A percentile compares a stretch with the other conserved stretches of the same genome.
Conservation (phyloP, 2,797 vertebrate species). For the Cheirogaleus major region DNA sequence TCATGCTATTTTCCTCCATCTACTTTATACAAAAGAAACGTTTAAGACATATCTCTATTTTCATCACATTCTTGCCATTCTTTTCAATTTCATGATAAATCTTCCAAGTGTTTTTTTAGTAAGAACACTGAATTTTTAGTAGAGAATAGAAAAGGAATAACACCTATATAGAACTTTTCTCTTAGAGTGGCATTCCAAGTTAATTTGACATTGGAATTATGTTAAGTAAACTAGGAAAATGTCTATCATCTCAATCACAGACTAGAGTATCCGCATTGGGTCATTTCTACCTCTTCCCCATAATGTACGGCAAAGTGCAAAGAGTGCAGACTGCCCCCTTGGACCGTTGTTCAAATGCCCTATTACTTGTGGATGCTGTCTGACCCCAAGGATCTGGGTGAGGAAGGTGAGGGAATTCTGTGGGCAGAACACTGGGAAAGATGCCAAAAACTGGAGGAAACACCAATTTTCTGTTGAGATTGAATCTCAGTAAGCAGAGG, state of each 20-base stretch:
- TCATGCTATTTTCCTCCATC: background rate
- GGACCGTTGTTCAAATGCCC: background rate
- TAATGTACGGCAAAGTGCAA: background rate
- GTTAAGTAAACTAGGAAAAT: background rate
- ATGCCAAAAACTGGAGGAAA: background rate
- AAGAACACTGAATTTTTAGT: background rate
- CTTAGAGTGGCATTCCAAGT: background rate
- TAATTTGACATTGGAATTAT: slow-evolving; percentile 18
- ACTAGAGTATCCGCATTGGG: background rate
- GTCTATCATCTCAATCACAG: background rate
- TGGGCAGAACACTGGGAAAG: background rate
- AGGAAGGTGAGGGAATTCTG: slow-evolving; percentile 15
- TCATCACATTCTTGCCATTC: slow-evolving; percentile 12
- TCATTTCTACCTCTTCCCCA: background rate
- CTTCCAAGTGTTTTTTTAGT: background rate
- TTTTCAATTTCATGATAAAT: background rate
- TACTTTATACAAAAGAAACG: background rate
- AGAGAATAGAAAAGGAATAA: background rate
- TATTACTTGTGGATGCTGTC: background rate
- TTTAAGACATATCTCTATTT: background rate
- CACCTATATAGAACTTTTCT: background rate
- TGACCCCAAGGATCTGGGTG: background rate
- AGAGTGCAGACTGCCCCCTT: background rate
- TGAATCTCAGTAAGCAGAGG: background rate
- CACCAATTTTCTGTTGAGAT: background rate